phyloP scores from a whole-genome alignment of 1,140 invertebrate genomes.

The Pachypsylla venusta region DNA sequence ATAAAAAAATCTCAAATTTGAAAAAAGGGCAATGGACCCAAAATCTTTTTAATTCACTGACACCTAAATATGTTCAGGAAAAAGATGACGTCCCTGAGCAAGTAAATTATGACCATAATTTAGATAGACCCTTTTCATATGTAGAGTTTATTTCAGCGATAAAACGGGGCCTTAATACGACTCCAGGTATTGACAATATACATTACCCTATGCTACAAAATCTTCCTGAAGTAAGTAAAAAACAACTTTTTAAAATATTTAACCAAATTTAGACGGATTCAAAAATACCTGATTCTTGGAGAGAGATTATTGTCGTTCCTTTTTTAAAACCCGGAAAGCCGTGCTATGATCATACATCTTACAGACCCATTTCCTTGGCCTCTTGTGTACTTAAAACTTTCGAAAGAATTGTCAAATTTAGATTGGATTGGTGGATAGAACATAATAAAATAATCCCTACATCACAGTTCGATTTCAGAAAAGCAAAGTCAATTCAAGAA shows the following conservation, averaged over 20 bases:
- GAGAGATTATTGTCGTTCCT: background rate
- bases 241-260: background rate
- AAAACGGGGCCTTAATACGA: background rate
- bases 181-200: too few relatives aligned
- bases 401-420: background rate
- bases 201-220: background rate
- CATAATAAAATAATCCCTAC: background rate
- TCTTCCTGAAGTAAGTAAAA: background rate
- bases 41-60: too few relatives aligned
- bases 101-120: background rate
- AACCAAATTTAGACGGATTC: background rate
- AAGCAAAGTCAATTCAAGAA: background rate
- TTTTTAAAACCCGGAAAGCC: background rate
- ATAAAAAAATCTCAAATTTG: background rate
- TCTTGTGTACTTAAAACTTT: background rate
- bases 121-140: background rate
- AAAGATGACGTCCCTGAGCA: background rate
- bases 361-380: background rate
- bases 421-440: background rate
- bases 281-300: background rate
- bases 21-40: background rate
- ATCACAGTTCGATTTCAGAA: background rate
- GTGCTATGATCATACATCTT: background rate
- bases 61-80: background rate
- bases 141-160: background rate